Conservation (phyloP, 2,888 invertebrate species). For the Epistrophe grossulariae region DNA sequence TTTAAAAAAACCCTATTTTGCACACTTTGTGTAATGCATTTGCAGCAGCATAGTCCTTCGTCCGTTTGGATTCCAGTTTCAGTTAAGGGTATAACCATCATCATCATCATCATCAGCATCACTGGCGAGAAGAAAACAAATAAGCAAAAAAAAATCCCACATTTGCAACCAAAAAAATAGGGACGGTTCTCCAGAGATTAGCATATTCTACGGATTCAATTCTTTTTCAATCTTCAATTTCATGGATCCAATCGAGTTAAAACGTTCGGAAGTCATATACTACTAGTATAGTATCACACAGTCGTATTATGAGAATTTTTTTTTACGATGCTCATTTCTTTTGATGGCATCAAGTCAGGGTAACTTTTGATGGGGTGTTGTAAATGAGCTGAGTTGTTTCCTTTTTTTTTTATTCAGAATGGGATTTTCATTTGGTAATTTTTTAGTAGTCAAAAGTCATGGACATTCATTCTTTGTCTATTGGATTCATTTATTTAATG, state of each 20-base stretch:
- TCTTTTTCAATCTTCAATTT: conserved; percentile 74
- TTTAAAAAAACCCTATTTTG: conserved; percentile 37
- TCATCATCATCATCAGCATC: conserved; percentile 46
- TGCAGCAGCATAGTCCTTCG: conserved; percentile 42
- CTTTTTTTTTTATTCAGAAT: too few species aligned
- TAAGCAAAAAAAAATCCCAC: conserved; percentile 20
- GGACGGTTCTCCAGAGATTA: conserved; percentile 70
- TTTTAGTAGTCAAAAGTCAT: conserved; percentile 51
- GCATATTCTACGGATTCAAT: conserved; percentile 76
- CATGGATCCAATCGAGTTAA: conserved; percentile 78
- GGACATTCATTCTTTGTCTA: conserved; percentile 59
- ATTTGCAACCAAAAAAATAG: conserved; percentile 46
- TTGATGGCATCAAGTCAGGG: conserved; percentile 51
- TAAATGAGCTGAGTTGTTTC: conserved; percentile 26
- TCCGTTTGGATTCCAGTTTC: neutral
- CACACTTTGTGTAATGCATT: conserved; percentile 69
- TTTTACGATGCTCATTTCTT: conserved; percentile 62
- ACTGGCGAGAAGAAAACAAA: conserved; percentile 61
- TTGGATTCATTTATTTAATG: conserved; percentile 69
- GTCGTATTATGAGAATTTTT: conserved; percentile 2
- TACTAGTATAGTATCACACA: conserved; percentile 1
- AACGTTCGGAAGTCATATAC: conserved; percentile 76
- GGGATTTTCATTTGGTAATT: conserved; percentile 31
- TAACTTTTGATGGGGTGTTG: conserved; percentile 41
- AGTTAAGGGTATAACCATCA: neutral